Evolutionary conservation across 2,113 vertebrate species (phyloP).

Genomic region (Prinia subflava): DNA sequence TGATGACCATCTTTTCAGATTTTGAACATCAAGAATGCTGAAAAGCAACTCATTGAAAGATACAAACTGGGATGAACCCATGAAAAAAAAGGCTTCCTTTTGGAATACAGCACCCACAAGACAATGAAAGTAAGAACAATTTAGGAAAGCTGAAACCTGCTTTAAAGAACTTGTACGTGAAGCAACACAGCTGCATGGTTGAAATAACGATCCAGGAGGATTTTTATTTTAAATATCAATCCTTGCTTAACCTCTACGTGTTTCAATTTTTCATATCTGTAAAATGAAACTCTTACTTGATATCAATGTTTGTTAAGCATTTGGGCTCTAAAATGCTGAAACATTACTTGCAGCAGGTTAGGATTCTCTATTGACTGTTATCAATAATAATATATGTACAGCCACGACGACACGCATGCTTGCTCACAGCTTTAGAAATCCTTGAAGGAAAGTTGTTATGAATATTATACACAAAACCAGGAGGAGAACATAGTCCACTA

Average conservation of each 20-base stretch:
- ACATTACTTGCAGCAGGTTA: background rate
- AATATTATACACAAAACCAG: background rate
- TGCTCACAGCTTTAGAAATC: background rate
- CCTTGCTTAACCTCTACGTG: background rate
- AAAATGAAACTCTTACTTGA: background rate
- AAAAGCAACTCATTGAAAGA: background rate
- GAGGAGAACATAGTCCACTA: background rate
- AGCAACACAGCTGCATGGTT: background rate
- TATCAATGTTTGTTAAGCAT: background rate
- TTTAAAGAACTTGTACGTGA: background rate
- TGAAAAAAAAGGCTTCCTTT: background rate
- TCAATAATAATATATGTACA: background rate
- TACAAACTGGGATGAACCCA: background rate
- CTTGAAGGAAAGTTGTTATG: constrained; percentile 24
- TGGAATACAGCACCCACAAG: background rate
- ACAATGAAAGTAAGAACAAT: background rate
- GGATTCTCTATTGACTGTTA: background rate
- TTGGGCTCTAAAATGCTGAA: background rate
- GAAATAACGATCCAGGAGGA: background rate
- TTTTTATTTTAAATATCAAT: background rate
- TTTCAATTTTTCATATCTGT: background rate
- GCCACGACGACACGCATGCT: background rate
- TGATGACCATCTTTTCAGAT: background rate
- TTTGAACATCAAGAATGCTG: background rate
- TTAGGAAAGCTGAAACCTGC: background rate